Base-by-base conservation (phyloP, 2,797 vertebrate genomes). In the Oreochromis mossambicus region DNA sequence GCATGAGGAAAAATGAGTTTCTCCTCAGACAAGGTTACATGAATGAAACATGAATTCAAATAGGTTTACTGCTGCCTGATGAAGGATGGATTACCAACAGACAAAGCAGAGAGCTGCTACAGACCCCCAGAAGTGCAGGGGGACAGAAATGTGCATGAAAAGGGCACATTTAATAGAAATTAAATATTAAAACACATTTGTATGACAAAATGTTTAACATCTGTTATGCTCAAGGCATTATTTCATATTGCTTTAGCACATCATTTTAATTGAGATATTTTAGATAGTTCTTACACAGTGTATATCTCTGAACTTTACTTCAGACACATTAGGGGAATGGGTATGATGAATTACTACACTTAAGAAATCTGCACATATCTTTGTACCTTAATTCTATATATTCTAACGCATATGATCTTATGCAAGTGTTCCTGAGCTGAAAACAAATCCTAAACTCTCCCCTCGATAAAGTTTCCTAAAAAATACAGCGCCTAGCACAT, bases 1-100 rank as follows among this genome's bases (percentile, higher is more conserved):
- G 46, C 54, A 84, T 73, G 77, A 70, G 34, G 46, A 78, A 41
- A 80, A 75, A 63, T 19, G 8, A 24, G 46, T 82, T 83, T 81
- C 63, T 84, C 77, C 50, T 77, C 43, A 70, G 79, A 80, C 68
- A 80, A 88, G 58, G 79, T 87, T 84, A 41, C 68, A 84, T 38
- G 32, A 84, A 61, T 68, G 82, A 86, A 76, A 46, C 63, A 66
- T 68, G 86, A 79, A 81, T 48, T 34, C 41, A 82, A 75, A 78
- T 77, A 55, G 61, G 66, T 56, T 78, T 66, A 80, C 54, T 70
- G 38, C 61, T 52, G 61, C 63, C 63, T 46, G 56, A 81, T 63
- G 78, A 51, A n/a, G 79, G 58, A 56, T 66, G 32, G 51, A 83
- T 77, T 66, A 80, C 19, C 14, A 70, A 61, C 12, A 78, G n/a